Conservation (phyloP, 2,113 vertebrate genomes). For the Labrus mixtus region DNA sequence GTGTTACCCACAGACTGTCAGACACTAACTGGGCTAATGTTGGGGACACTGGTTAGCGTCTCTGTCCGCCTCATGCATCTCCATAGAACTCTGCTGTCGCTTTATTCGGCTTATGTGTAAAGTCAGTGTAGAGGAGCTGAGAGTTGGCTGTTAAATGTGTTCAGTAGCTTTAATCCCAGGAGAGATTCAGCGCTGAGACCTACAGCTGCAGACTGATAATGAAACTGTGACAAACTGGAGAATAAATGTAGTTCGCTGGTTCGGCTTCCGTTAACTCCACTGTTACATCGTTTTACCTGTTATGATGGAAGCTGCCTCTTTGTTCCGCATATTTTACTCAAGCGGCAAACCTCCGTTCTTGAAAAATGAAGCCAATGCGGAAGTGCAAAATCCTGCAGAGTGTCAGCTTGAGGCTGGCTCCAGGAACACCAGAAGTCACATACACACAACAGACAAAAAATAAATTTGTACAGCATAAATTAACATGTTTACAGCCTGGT, state of each 20-base stretch:
- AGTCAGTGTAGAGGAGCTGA: conserved; percentile 24
- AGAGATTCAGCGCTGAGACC: conserved; percentile 20
- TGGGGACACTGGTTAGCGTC: conserved; percentile 35
- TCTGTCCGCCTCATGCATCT: conserved; percentile 17
- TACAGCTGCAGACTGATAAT: conserved; percentile 18
- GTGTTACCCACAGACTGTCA: conserved; percentile 41
- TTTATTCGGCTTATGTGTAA: conserved; percentile 17
- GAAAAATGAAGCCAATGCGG: too few relatives aligned
- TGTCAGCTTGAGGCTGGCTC: too few relatives aligned
- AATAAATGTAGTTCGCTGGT: neutral
- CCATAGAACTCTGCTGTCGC: neutral
- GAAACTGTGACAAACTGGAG: conserved; percentile 5
- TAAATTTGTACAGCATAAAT: too few relatives aligned
- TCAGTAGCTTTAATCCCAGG: conserved; percentile 31
- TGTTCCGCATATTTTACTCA: too few relatives aligned
- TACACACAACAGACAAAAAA: too few relatives aligned
- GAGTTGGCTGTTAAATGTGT: conserved; percentile 19
- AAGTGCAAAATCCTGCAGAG: too few relatives aligned
- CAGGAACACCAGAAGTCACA: too few relatives aligned
- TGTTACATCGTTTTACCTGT: too few relatives aligned
- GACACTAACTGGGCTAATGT: conserved; percentile 40
- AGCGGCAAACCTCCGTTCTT: too few relatives aligned
- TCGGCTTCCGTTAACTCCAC: too few relatives aligned
- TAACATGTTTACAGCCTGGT: too few relatives aligned
- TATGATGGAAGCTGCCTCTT: too few relatives aligned